Conservation (phyloP, 2,113 vertebrate species). For the Myodes glareolus region DNA sequence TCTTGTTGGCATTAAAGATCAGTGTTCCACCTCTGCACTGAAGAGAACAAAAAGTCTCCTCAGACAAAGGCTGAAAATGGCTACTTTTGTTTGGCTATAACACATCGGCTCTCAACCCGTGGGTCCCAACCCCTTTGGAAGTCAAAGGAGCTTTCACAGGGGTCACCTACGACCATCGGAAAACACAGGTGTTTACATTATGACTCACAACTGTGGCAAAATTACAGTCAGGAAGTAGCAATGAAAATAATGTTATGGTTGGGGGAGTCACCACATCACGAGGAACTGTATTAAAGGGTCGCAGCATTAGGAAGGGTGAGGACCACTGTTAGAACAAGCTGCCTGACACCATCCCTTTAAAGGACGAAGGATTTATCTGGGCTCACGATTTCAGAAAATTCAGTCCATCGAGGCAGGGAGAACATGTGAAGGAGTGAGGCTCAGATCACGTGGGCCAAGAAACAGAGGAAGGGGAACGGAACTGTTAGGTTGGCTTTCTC, state of each 20-base stretch:
- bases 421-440: background rate
- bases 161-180: background rate
- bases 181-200: background rate
- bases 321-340: background rate
- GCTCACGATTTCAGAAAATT: background rate
- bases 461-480: background rate
- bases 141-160: background rate
- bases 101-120: background rate
- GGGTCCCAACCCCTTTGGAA: too few relatives aligned
- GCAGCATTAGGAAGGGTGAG: background rate
- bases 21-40: background rate
- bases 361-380: background rate
- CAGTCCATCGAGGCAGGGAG: background rate
- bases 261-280: background rate
- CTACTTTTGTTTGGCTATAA: background rate
- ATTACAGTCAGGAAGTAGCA: background rate
- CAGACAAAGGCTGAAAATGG: background rate
- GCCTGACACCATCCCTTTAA: background rate
- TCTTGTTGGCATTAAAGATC: background rate
- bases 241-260: background rate
- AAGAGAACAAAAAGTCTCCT: background rate
- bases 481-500: background rate
- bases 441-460: background rate
- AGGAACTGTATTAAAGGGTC: background rate
- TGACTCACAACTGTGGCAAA: background rate